A percentile compares a stretch with the other conserved stretches of the same genome.
Evolutionary conservation across 2,797 vertebrate species (phyloP).

Genomic region (Salmo trutta): DNA sequence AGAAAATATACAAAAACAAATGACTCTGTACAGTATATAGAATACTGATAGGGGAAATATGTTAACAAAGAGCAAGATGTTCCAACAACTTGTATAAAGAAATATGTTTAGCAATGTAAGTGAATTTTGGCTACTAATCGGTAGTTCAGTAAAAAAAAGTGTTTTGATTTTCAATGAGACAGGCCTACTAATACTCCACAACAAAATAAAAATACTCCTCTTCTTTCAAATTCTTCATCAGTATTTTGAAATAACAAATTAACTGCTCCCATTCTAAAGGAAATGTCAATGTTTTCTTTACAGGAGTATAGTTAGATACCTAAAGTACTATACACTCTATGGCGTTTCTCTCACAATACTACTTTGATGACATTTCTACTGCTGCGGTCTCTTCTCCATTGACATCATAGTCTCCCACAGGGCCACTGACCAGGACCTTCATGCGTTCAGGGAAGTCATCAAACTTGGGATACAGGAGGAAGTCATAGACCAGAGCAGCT

Average conservation of each 20-base stretch:
- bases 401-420: constrained; percentile 88
- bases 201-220: constrained; percentile 28
- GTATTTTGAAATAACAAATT: constrained; percentile 41
- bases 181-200: constrained; percentile 32
- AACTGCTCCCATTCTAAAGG: constrained; percentile 36
- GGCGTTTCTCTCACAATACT: constrained; percentile 59
- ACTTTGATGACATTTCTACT: constrained; percentile 92
- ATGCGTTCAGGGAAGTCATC: constrained; percentile 87
- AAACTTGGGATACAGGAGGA: constrained; percentile 86
- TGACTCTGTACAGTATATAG: constrained; percentile 52
- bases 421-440: constrained; percentile 91
- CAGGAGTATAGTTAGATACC: constrained; percentile 51
- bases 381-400: constrained; percentile 82
- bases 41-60: constrained; percentile 67
- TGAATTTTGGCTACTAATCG: constrained; percentile 27
- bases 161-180: constrained; percentile 37
- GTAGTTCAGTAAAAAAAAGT: constrained; percentile 35
- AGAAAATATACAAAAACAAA: constrained; percentile 66
- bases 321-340: constrained; percentile 27
- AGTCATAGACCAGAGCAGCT: constrained; percentile 91
- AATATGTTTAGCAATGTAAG: constrained; percentile 15
- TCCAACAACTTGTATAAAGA: constrained; percentile 11
- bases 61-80: constrained; percentile 31
- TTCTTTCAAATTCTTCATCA: constrained; percentile 26
- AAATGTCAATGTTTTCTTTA: constrained; percentile 41